Evolutionary conservation across 2,797 vertebrate genomes (phyloP).

Genomic region (Pipistrellus pipistrellus): DNA sequence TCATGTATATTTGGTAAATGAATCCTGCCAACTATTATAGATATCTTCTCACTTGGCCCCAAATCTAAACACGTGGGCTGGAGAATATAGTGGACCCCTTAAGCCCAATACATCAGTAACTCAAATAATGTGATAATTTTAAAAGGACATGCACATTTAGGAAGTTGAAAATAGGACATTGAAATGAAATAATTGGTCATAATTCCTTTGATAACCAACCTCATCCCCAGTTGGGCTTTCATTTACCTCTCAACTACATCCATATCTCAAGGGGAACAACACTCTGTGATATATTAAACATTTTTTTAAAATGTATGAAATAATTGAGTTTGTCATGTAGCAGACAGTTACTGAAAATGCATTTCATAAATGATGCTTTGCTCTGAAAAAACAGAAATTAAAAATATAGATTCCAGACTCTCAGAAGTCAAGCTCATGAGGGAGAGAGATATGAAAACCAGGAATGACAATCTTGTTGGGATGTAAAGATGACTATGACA

Average conservation of each 20-base stretch:
- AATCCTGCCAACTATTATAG: background rate
- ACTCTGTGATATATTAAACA: background rate
- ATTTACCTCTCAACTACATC: background rate
- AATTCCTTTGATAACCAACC: background rate
- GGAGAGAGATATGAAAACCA: background rate
- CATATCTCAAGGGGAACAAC: background rate
- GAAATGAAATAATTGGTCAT: slow-evolving; percentile 18
- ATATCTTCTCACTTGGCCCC: background rate
- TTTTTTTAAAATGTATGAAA: background rate
- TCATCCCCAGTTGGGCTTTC: background rate
- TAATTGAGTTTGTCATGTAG: background rate
- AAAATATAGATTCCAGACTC: background rate
- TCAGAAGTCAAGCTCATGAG: background rate
- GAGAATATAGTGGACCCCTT: background rate
- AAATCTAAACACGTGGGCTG: background rate
- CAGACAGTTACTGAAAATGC: background rate
- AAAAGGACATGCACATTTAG: background rate
- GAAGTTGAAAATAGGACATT: background rate
- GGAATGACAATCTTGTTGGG: background rate
- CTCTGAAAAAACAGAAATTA: background rate
- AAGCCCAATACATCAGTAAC: background rate
- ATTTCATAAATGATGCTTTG: background rate
- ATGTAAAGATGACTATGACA: background rate
- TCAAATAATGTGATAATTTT: background rate
- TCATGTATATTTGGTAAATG: background rate